These are phyloP conservation scores for Anoncus sp. DNA, from an alignment of 2,888 invertebrate genomes.

Conservation along the genomic window DNA sequence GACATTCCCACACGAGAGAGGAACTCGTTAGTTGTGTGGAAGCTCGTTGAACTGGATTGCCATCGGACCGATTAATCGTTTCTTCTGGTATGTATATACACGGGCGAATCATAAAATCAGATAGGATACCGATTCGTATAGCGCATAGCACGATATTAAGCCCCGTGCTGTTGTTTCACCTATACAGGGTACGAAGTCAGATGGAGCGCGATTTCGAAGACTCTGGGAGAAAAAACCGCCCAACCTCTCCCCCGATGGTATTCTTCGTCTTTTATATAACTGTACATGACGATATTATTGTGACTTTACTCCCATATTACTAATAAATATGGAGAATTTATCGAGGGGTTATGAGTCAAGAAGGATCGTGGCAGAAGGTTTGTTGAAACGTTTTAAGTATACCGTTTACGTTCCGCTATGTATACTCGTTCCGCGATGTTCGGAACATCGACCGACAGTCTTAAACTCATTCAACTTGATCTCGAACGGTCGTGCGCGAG, in stretches of 20 bases:
- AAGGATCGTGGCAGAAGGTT: background rate
- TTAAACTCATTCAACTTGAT: background rate
- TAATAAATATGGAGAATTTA: conserved; percentile 18
- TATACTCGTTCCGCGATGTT: background rate
- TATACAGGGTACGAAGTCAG: too few relatives aligned
- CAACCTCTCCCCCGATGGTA: too few relatives aligned
- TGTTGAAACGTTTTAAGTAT: background rate
- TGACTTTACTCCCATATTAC: background rate
- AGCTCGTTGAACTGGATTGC: conserved; percentile 24
- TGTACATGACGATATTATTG: background rate
- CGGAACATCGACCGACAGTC: too few relatives aligned
- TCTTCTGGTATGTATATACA: conserved; percentile 17
- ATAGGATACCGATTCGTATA: conserved; percentile 4
- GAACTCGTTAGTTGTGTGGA: conserved; percentile 13
- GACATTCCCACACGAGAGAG: conserved; percentile 41
- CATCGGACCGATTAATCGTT: conserved; percentile 41
- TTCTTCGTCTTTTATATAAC: conserved; percentile 33
- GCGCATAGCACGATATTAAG: background rate
- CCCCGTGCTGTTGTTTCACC: conserved; percentile 10
- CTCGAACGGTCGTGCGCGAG: background rate
- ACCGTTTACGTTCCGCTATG: conserved; percentile 12
- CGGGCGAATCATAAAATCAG: conserved; percentile 9
- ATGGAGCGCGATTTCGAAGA: conserved; percentile 48
- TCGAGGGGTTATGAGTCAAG: background rate
- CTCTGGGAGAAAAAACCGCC: conserved; percentile 5